Conservation (phyloP, 2,797 vertebrate genomes). For the Danio kyathit region DNA sequence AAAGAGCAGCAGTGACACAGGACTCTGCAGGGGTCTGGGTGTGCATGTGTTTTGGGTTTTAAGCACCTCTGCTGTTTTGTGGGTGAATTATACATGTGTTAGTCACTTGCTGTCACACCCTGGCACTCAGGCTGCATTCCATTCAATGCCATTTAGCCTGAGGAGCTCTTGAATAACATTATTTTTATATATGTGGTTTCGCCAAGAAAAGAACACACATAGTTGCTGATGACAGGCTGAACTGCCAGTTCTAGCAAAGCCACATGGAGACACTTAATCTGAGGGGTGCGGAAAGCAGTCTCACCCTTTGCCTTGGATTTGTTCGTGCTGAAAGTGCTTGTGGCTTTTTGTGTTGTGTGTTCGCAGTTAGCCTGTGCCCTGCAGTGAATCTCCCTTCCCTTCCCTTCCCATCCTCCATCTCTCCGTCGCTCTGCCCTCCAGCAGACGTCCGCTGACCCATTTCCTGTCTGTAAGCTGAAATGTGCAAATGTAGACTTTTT, state of each 20-base stretch:
- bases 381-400: constrained; percentile 36
- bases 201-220: constrained; percentile 1
- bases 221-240: background rate
- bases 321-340: constrained; percentile 24
- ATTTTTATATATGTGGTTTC: background rate
- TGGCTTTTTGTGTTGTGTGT: constrained; percentile 15
- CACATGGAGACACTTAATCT: background rate
- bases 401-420: constrained; percentile 16
- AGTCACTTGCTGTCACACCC: constrained; percentile 27
- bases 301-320: background rate
- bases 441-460: constrained; percentile 46
- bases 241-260: background rate
- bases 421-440: constrained; percentile 25
- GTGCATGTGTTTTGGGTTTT: background rate
- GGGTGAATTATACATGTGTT: background rate
- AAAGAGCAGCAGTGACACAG: constrained; percentile 9
- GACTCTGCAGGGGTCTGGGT: constrained; percentile 15
- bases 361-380: constrained; percentile 3
- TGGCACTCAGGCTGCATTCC: background rate
- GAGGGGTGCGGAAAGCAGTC: background rate
- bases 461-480: constrained; percentile 29
- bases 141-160: background rate
- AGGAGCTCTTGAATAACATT: background rate
- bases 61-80: background rate
- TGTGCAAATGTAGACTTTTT: constrained; percentile 13